Base-by-base conservation (phyloP, 2,888 invertebrate genomes). In the Andrena marginata region DNA sequence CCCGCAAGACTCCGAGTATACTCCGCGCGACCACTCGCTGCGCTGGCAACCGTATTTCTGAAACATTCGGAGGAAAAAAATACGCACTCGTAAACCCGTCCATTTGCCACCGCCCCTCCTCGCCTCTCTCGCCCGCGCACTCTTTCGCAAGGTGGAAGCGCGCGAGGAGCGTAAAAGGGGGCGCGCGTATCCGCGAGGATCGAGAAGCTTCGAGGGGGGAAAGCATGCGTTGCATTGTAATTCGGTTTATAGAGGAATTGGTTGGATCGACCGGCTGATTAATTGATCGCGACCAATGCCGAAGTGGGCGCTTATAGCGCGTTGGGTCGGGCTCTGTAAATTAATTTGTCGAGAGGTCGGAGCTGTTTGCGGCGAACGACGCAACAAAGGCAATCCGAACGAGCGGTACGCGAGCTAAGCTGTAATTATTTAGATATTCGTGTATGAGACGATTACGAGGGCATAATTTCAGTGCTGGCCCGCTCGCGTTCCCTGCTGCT, bases 81-180 rank as follows among this genome's bases (percentile, higher is more conserved):
- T 76, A 77, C 49, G 62, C 60, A 49, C 77, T 81, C 85, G 75
- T 75, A 83, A 87, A 83, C 16, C 70, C 75, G 74, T 56, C 69
- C 74, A 76, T 85, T 87, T 59, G 72, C 73, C 31, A 80, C 56
- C 56, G 63, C 31, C 65, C 65, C 29, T 16, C 49, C 33, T 4
- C 31, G 16, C 42, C 31, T 26, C 48, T 16, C 1, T 7, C 56
- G 5, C 42, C 2, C 33, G 0, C 0, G 1, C n/a, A 2, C 10
- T 8, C 13, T 29, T 29, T 84, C 72, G 60, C 70, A 73, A 77
- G 65, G 26, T 42, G 10, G 33, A 35, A 35, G 78, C 67, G 73
- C 33, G 71, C 62, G 70, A 16, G 13, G 42, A 13, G 42, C 13
- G 42, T 13, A 13, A 42, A 13, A 33, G n/a, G n/a, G n/a, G n/a